Base-by-base conservation (phyloP, 1,140 invertebrate genomes). In the Drosophila aff. region DNA sequence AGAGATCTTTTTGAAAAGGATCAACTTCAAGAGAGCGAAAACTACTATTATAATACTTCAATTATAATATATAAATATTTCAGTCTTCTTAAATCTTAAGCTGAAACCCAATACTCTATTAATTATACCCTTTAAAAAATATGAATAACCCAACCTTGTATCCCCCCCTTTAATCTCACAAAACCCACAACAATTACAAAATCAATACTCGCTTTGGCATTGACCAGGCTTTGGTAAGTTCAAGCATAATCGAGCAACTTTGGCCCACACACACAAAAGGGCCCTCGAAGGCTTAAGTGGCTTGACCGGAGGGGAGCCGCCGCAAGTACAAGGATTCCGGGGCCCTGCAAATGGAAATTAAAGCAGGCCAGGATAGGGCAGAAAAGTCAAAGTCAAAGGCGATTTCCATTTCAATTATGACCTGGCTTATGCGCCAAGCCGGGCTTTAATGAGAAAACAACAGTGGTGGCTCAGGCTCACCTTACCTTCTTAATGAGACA, bases 401-500 rank as follows among this genome's bases (percentile, higher is more conserved):
- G 1, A 26, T 49, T 73, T 52, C 16, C 69, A 59, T 73, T 73
- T 73, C 69, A 73, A 73, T 73, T 73, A 73, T 50, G 69, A 40
- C 68, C 31, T 50, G 33, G 44, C 53, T 55, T 52, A 28, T 50
- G 0, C 11, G 47, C 53, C 50, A 72, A 73, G 49, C 67, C 33
- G 13, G 38, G 46, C 67, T 73, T 73, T 73, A 73, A 73, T 61
- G 63, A 67, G 64, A 50, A 18, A 31, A 67, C 63, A 67, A 38
- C 18, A 26, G 8, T 28, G 16, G 66, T 21, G n/a, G 23, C 53
- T n/a, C n/a, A 23, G 16, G 26, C 16, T 52, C 38, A 63, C 18
- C 76, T 71, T 52, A 79, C 65, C 75, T 79, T 79, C 46, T 79
- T 79, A 79, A 79, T 79, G 76, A 79, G 75, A 44, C 76, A 50